A percentile compares a stretch with the other conserved stretches of the same genome.
These are phyloP conservation scores for Cetoscarus ocellatus DNA, from an alignment of 2,797 vertebrate genomes.

Conservation along the genomic window DNA sequence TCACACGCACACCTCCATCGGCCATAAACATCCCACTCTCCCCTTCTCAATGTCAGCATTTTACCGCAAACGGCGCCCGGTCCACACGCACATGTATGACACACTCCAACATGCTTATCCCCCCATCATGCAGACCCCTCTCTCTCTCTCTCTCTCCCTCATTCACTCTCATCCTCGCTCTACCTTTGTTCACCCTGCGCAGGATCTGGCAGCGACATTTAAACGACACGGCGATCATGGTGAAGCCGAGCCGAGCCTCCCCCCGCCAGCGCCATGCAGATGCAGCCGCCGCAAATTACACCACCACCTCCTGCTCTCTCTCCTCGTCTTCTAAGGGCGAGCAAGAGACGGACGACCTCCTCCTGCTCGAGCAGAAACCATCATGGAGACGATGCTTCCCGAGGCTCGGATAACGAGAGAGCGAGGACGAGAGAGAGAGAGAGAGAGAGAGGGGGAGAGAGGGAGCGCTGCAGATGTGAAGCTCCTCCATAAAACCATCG, in stretches of 20 bases:
- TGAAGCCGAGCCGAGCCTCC: conserved; percentile 71
- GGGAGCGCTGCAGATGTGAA: conserved; percentile 71
- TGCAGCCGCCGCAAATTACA: conserved; percentile 53
- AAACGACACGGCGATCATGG: conserved; percentile 99
- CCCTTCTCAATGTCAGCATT: conserved; percentile 68
- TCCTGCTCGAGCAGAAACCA: conserved; percentile 59
- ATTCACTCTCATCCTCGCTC: conserved; percentile 48
- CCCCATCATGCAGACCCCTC: conserved; percentile 12
- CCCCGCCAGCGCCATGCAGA: conserved; percentile 70
- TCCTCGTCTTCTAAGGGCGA: conserved; percentile 36
- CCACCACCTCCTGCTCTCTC: conserved; percentile 30
- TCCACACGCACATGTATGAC: conserved; percentile 3
- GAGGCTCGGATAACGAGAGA: conserved; percentile 19
- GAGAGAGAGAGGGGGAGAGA: conserved; percentile 29
- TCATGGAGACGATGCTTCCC: conserved; percentile 36
- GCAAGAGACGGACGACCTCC: conserved; percentile 45
- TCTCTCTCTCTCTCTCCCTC: neutral
- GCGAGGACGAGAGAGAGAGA: conserved; percentile 13
- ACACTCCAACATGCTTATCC: conserved; percentile 21
- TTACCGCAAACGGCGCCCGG: conserved; percentile 37
- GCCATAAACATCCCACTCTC: conserved; percentile 37
- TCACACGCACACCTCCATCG: conserved; percentile 8
- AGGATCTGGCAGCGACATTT: conserved; percentile 99
- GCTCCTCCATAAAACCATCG: conserved; percentile 61
- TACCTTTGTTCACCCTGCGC: conserved; percentile 98